These are phyloP conservation scores for Xenus cinereus DNA, from an alignment of 2,113 vertebrate species.

Conservation along the genomic window DNA sequence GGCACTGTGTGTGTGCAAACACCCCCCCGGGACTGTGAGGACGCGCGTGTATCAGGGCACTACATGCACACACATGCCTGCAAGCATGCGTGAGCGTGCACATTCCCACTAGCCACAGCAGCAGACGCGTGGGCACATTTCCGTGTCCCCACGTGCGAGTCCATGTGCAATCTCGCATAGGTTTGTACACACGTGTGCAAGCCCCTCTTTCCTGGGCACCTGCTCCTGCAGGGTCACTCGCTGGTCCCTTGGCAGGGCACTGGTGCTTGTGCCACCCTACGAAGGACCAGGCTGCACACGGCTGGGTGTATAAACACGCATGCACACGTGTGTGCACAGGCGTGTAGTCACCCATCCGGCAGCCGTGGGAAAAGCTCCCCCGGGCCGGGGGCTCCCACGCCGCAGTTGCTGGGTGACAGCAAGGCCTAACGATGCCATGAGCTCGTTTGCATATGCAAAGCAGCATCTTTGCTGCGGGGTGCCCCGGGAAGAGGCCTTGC, in stretches of 20 bases:
- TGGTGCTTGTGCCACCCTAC: not conserved
- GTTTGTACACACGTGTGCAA: not conserved
- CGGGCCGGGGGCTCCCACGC: not conserved
- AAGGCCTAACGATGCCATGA: conserved; percentile 20
- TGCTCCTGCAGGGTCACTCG: not conserved
- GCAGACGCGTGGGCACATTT: not conserved
- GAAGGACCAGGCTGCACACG: fast-evolving
- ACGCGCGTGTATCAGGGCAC: fast-evolving
- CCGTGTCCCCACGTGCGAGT: fast-evolving
- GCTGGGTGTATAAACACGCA: fast-evolving
- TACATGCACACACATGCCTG: not conserved
- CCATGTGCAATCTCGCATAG: fast-evolving
- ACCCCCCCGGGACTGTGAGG: fast-evolving
- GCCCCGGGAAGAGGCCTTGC: conserved; percentile 14
- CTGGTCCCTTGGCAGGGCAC: not conserved
- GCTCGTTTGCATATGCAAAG: conserved; percentile 60
- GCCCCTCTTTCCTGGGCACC: not conserved
- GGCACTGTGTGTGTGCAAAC: fast-evolving
- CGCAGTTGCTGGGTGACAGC: conserved; percentile 43
- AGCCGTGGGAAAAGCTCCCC: conserved; percentile 24
- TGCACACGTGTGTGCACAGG: not conserved
- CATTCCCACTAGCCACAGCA: not conserved
- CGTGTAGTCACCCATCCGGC: fast-evolving
- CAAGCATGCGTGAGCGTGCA: fast-evolving
- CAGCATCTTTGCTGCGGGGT: not conserved